Evolutionary conservation across 2,113 vertebrate species (phyloP).

Genomic region (Ceyx margarethae): DNA sequence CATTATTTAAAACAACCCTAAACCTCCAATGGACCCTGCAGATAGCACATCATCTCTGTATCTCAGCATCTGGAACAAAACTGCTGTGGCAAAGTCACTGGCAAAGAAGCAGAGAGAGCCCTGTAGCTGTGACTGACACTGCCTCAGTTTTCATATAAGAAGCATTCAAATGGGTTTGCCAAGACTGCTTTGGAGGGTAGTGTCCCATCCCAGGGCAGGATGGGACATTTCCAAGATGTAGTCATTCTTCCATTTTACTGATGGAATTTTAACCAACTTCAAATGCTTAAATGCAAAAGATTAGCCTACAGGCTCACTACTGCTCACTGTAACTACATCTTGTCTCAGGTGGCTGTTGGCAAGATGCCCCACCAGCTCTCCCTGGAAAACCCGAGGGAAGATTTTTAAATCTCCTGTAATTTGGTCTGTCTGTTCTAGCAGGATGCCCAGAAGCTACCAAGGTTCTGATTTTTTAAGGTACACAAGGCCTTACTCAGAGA

Average conservation of each 20-base stretch:
- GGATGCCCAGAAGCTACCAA: not conserved
- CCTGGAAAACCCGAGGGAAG: conserved; percentile 7
- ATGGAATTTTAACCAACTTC: not conserved
- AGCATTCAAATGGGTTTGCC: conserved; percentile 4
- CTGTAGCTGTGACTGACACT: not conserved
- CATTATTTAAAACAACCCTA: not conserved
- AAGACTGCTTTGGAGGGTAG: not conserved
- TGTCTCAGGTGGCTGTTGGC: not conserved
- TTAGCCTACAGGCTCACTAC: not conserved
- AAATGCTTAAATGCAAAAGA: conserved; percentile 5
- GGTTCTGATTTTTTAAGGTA: not conserved
- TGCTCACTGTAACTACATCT: not conserved
- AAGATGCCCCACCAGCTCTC: not conserved
- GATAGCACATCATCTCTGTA: not conserved
- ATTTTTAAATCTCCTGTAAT: not conserved
- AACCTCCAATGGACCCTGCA: not conserved
- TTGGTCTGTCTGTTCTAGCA: not conserved
- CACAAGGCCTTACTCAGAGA: not conserved
- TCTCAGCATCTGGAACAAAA: not conserved
- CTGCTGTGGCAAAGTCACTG: not conserved
- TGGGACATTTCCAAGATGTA: not conserved
- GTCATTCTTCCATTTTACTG: conserved; percentile 21
- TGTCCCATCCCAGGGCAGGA: not conserved
- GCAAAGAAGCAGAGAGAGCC: not conserved
- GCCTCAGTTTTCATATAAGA: not conserved